Evolutionary conservation across 92 coral and sea anemone genomes (phyloP).

Genomic region (Palythoa grandis): DNA sequence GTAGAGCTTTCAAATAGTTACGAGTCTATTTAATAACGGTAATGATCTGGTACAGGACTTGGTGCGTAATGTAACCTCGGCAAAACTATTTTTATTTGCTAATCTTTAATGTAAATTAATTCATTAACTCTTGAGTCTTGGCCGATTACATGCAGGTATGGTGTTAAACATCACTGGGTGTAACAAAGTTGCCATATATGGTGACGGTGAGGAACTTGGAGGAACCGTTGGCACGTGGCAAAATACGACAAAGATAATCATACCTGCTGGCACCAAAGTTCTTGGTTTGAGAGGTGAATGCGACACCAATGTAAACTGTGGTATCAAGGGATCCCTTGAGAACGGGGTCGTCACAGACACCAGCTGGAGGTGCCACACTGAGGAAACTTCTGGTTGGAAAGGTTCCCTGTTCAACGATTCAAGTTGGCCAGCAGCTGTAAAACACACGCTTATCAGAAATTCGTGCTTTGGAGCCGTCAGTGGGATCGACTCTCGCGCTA

Average conservation of each 20-base stretch:
- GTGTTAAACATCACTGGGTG: conserved; percentile 16
- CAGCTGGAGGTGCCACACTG: conserved; percentile 30
- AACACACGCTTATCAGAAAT: not conserved
- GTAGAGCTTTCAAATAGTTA: too few relatives aligned
- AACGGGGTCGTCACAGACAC: conserved; percentile 25
- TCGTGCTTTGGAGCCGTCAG: conserved; percentile 7
- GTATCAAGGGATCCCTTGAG: conserved; percentile 22
- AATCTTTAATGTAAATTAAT: too few relatives aligned
- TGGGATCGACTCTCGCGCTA: not conserved
- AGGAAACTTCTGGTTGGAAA: not conserved
- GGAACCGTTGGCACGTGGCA: not conserved
- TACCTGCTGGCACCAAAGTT: conserved; percentile 18
- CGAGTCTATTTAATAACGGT: too few relatives aligned
- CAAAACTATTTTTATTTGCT: too few relatives aligned
- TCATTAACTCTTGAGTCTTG: too few relatives aligned
- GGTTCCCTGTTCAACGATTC: conserved; percentile 14
- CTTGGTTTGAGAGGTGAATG: conserved; percentile 25
- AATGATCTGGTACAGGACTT: too few relatives aligned
- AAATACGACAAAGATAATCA: not conserved
- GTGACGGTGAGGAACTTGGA: conserved; percentile 20
- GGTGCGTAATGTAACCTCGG: too few relatives aligned
- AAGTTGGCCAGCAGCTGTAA: conserved; percentile 30
- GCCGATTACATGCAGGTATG: too few relatives aligned
- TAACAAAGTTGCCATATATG: conserved; percentile 31
- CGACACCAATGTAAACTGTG: conserved; percentile 32